Evolutionary conservation across 2,888 invertebrate species (phyloP).

Genomic region (Glaucopsyche alexis): DNA sequence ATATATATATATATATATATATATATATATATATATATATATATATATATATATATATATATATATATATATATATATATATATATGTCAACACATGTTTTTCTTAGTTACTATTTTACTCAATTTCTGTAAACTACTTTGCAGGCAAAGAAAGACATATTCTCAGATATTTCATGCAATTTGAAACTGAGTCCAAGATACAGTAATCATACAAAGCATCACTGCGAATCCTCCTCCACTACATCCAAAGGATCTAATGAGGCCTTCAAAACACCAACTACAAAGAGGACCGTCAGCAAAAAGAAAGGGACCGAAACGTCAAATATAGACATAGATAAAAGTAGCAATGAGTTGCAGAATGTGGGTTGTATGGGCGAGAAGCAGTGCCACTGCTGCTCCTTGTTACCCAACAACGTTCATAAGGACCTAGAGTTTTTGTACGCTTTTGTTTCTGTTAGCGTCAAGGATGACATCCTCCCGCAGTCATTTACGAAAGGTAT

Average conservation of each 20-base stretch:
- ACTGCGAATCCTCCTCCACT: constrained; percentile 45
- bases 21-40: no score
- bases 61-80: no score
- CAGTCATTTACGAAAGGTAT: constrained; percentile 65
- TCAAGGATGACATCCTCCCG: constrained; percentile 64
- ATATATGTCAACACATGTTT: no score
- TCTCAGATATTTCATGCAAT: constrained; percentile 57
- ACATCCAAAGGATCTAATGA: constrained; percentile 36
- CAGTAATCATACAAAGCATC: constrained; percentile 49
- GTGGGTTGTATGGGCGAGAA: constrained; percentile 32
- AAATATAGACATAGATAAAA: not conserved
- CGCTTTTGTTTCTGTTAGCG: constrained; percentile 66
- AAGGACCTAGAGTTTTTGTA: constrained; percentile 61
- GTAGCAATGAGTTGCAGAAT: constrained; percentile 34
- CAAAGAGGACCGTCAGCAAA: not conserved
- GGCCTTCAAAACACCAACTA: constrained; percentile 33
- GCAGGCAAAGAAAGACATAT: constrained; percentile 70
- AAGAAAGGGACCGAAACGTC: not conserved
- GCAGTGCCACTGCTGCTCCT: constrained; percentile 53
- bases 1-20: no score
- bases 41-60: no score
- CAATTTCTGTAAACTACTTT: constrained; percentile 40
- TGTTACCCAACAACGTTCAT: constrained; percentile 39
- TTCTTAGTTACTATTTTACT: not conserved
- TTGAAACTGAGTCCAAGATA: constrained; percentile 46